These are phyloP conservation scores for Thecophora atra DNA, from an alignment of 2,888 invertebrate species.

Conservation along the genomic window DNA sequence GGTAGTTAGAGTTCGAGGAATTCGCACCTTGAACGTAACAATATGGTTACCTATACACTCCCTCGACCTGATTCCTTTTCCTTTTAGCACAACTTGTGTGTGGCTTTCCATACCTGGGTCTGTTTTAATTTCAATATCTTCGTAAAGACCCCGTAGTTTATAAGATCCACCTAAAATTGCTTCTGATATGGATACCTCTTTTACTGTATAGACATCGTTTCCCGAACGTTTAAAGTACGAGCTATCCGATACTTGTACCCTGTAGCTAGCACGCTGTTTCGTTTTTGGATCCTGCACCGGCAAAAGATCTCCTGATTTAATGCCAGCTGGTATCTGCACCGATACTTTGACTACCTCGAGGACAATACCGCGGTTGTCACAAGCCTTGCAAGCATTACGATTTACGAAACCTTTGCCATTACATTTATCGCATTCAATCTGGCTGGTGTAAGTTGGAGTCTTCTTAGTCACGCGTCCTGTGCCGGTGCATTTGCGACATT, in stretches of 20 bases:
- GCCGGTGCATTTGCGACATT: constrained; percentile 61
- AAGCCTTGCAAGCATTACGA: constrained; percentile 57
- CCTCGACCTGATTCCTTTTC: constrained; percentile 55
- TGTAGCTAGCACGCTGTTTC: constrained; percentile 53
- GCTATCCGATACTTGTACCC: constrained; percentile 53
- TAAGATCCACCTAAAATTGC: constrained; percentile 60
- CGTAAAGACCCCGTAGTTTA: constrained; percentile 59
- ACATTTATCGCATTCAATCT: constrained; percentile 54
- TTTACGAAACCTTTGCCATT: constrained; percentile 57
- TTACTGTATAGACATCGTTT: constrained; percentile 57
- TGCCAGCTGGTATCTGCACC: constrained; percentile 56
- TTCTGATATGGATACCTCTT: constrained; percentile 57
- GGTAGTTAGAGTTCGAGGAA: constrained; percentile 56
- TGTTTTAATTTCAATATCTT: constrained; percentile 54
- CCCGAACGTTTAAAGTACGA: constrained; percentile 58
- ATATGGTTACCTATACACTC: constrained; percentile 57
- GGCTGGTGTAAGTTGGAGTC: constrained; percentile 49
- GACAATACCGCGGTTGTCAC: constrained; percentile 57
- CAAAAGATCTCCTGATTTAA: constrained; percentile 55
- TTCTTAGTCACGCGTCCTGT: constrained; percentile 55
- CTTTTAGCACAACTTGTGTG: constrained; percentile 53
- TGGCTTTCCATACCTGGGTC: constrained; percentile 60
- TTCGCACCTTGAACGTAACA: constrained; percentile 57
- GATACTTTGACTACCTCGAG: constrained; percentile 51
- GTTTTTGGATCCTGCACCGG: constrained; percentile 55